Evolutionary conservation across 2,888 invertebrate genomes (phyloP), one percentile per base, ranked within the genome.

Genomic region (Caenorhabditis sp.): DNA sequence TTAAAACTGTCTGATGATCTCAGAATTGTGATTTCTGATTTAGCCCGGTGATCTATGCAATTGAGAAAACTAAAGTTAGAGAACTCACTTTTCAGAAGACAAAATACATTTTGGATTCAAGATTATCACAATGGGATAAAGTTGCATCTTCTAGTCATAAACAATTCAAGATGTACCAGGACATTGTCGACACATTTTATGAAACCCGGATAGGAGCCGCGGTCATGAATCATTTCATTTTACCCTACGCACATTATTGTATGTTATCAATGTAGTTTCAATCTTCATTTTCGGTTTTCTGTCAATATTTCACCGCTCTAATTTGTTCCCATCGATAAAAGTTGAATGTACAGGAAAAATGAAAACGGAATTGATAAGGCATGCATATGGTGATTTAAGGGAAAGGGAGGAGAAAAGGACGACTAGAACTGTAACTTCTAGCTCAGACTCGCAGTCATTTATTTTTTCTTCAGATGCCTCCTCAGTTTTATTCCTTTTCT

Each of bases 231-330:
- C 69, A 85, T 55, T 86, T 90, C 47, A 82, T 89, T 47, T 87
- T 88, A n/a, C 90, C 90, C 3, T 89, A 88, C 53, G 90, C 90
- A 18, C 89, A 90, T 80, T 90, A 87, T 81, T 91, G 90, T 81
- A 90, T 90, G 90, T 76, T 90, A 11, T 86, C 90, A 0, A 80
- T 90, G 84, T 90, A 71, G 51, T 40, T 67, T 40, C 35, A 24
- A 18, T 32, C 13, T 18, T 50, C 24, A 26, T 35, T 28, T 35
- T 47, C 20, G n/a, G n/a, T n/a, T n/a, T 61, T 61, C 50, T 76
- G 60, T 76, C 76, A 65, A 60, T 65, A 65, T 50, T 28, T 65
- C 28, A 60, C 28, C 55, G 40, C 60, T 18, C 47, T 44, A 5
- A 5, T 53, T 40, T 40, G 11, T 40, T 40, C 13, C 40, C 65